Evolutionary conservation across 1,140 invertebrate genomes (phyloP).

Genomic region (Drosophila nasuta): DNA sequence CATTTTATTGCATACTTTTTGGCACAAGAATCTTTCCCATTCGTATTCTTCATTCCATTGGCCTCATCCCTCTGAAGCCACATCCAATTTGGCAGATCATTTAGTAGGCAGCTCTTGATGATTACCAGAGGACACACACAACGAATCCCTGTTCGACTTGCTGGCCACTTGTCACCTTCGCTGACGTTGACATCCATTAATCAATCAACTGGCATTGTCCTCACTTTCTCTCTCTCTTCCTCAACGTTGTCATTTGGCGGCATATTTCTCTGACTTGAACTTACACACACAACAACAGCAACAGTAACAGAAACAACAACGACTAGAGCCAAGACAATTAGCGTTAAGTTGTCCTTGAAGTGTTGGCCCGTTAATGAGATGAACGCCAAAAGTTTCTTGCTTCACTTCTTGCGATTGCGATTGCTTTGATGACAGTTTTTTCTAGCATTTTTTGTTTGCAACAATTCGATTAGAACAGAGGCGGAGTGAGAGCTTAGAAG

Average conservation of each 20-base stretch:
- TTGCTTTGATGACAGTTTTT: slow-evolving; percentile 38
- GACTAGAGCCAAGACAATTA: slow-evolving; percentile 56
- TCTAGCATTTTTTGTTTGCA: slow-evolving; percentile 4
- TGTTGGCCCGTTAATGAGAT: slow-evolving; percentile 64
- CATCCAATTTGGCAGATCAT: slow-evolving; percentile 73
- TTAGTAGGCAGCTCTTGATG: slow-evolving; percentile 49
- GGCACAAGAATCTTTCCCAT: slow-evolving; percentile 29
- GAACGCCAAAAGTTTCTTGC: slow-evolving; percentile 32
- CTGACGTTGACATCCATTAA: slow-evolving; percentile 73
- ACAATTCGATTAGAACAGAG: not conserved
- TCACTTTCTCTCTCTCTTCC: slow-evolving; percentile 3
- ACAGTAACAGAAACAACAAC: not conserved
- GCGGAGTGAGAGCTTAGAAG: not conserved
- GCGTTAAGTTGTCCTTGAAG: slow-evolving; percentile 60
- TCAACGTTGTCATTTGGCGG: slow-evolving; percentile 16
- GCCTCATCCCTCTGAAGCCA: not conserved
- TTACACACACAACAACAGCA: slow-evolving; percentile 19
- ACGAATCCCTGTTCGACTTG: slow-evolving; percentile 59
- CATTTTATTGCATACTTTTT: slow-evolving; percentile 73
- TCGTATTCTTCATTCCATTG: too few relatives aligned
- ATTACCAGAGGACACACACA: slow-evolving; percentile 14
- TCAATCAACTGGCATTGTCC: slow-evolving; percentile 67
- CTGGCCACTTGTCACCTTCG: slow-evolving; percentile 74
- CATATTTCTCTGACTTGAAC: slow-evolving; percentile 41
- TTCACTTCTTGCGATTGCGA: slow-evolving; percentile 14